These are phyloP conservation scores for Danaus plexippus DNA, from an alignment of 1,140 invertebrate species.

Conservation along the genomic window DNA sequence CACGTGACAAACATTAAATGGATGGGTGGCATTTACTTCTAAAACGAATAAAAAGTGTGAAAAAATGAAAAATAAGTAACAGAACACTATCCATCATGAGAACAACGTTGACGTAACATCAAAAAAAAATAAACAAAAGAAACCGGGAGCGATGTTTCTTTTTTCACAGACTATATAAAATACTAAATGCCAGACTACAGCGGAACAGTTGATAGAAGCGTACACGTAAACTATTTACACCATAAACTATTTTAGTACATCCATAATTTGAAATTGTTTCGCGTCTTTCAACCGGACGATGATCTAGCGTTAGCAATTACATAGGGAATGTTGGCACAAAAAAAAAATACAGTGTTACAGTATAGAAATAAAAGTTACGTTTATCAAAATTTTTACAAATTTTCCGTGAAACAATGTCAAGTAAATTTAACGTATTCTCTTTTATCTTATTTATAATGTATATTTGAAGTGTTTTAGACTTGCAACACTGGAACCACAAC, in stretches of 20 bases:
- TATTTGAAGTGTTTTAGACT: too few relatives aligned
- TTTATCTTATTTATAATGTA: too few relatives aligned
- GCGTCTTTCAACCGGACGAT: neutral
- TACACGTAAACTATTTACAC: constrained; percentile 14
- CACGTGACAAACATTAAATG: too few relatives aligned
- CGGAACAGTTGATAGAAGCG: neutral
- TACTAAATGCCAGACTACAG: too few relatives aligned
- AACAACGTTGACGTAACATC: neutral
- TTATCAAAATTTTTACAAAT: constrained; percentile 6
- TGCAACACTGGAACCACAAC: too few relatives aligned
- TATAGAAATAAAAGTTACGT: constrained; percentile 4
- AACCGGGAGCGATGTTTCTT: neutral
- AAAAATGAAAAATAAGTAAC: too few relatives aligned
- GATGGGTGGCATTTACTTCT: too few relatives aligned
- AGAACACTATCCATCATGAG: too few relatives aligned
- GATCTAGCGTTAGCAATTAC: neutral
- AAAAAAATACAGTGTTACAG: constrained; percentile 1
- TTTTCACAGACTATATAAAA: neutral
- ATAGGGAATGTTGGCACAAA: constrained; percentile 7
- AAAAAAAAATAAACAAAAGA: neutral
- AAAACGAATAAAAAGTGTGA: too few relatives aligned
- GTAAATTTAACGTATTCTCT: neutral
- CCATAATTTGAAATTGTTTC: constrained; percentile 1
- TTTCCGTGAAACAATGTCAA: constrained; percentile 4
- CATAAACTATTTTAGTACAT: constrained; percentile 17